These are phyloP conservation scores for Hiodon tergisus DNA, from an alignment of 2,113 vertebrate species.

Conservation along the genomic window DNA sequence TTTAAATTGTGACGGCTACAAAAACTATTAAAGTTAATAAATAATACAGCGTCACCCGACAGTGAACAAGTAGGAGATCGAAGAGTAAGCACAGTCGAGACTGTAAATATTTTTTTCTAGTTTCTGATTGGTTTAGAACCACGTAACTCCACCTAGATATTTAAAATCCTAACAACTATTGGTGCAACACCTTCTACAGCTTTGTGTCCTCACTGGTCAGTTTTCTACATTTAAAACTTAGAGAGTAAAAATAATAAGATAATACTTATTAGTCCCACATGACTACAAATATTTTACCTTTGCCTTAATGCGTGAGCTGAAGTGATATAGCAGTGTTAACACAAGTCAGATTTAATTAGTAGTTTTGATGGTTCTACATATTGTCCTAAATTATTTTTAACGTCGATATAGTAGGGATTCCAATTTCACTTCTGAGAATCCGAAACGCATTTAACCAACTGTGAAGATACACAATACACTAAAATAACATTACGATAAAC, in stretches of 20 bases:
- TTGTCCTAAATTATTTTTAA: too few species aligned
- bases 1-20: constrained; percentile 13
- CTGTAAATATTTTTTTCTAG: constrained; percentile 11
- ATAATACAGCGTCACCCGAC: constrained; percentile 24
- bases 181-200: constrained; percentile 6
- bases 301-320: too few species aligned
- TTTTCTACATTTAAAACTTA: not conserved
- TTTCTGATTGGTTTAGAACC: constrained; percentile 44
- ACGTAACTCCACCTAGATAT: constrained; percentile 10
- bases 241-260: not conserved
- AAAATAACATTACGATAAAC: too few species aligned
- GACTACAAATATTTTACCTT: too few species aligned
- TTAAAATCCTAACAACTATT: constrained; percentile 12
- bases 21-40: constrained; percentile 23
- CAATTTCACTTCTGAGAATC: not conserved
- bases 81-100: not conserved
- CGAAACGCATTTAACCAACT: too few species aligned
- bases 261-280: not conserved
- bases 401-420: too few species aligned
- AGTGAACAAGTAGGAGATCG: not conserved
- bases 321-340: too few species aligned
- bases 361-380: too few species aligned
- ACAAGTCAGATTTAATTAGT: too few species aligned
- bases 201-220: not conserved
- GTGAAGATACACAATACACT: too few species aligned